phyloP scores from a whole-genome alignment of 2,888 invertebrate genomes.

The Tetranychus truncatus region DNA sequence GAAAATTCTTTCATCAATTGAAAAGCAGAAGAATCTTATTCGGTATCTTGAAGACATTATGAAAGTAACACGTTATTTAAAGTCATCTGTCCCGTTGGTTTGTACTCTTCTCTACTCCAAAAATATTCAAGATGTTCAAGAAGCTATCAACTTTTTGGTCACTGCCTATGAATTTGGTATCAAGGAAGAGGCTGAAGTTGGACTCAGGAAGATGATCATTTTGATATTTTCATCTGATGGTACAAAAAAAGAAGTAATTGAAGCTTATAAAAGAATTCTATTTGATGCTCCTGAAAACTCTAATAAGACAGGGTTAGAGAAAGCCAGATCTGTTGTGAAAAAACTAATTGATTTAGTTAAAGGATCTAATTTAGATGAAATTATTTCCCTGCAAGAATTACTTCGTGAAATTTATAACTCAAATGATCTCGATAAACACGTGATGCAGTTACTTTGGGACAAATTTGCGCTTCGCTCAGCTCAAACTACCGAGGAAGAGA shows the following conservation, averaged over 20 bases:
- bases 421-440: slow-evolving; percentile 39
- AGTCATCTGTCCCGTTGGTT: slow-evolving; percentile 44
- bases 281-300: slow-evolving; percentile 21
- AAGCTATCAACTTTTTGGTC: slow-evolving; percentile 51
- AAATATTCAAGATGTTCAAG: slow-evolving; percentile 55
- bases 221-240: slow-evolving; percentile 64
- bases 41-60: slow-evolving; percentile 48
- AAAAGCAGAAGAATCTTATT: slow-evolving; percentile 38
- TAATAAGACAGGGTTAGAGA: slow-evolving; percentile 15
- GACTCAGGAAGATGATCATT: slow-evolving; percentile 46
- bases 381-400: slow-evolving; percentile 44
- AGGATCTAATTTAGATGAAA: slow-evolving; percentile 42
- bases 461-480: slow-evolving; percentile 51
- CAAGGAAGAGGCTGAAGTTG: slow-evolving; percentile 22
- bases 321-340: slow-evolving; percentile 41
- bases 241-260: slow-evolving; percentile 49
- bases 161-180: slow-evolving; percentile 23
- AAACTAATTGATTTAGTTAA: slow-evolving; percentile 42
- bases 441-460: slow-evolving; percentile 57
- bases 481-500: slow-evolving; percentile 49
- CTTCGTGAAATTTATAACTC: slow-evolving; percentile 44
- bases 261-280: slow-evolving; percentile 56
- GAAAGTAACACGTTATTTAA: slow-evolving; percentile 38
- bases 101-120: slow-evolving; percentile 45
- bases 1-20: slow-evolving; percentile 27